Base-by-base conservation (phyloP, 2,888 invertebrate genomes). In the Nasonovia ribisnigri region DNA sequence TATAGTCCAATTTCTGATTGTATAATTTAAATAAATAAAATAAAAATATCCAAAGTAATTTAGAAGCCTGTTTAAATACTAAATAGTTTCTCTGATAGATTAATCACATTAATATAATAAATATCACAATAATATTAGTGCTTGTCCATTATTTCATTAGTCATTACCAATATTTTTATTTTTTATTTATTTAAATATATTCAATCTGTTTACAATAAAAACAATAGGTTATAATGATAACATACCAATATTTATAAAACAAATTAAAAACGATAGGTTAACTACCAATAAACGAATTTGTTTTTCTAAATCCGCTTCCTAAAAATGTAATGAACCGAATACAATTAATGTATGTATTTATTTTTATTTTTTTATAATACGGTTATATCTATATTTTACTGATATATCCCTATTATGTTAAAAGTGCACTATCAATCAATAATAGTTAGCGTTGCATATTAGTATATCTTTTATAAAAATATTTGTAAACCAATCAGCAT, bases 1-100 rank as follows among this genome's bases (percentile, higher is more conserved):
- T 60, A 89, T 60, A 60, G 60, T 89, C 60, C 16, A 46, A 67
- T 60, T 89, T 89, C 43, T 89, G 60, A 46, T n/a, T 46, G 60
- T n/a, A n/a, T 36, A 89, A 46, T 46, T 60, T 67, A 89, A 89
- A 43, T 43, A 57, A 57, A 57, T 57, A 24, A 43, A 88, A 89
- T 60, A 43, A 20, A 60, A 67, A 89, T 60, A 60, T 29, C 29
- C n/a, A 20, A 29, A 60, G 89, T 88, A 89, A 89, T 60, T 89
- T 89, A 60, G 3, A 89, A 89, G n/a, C n/a, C 46, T 46, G 10
- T 67, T 89, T 60, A 29, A 43, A 54, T 88, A 26, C 13, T 60
- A 89, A 20, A 60, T 89, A 60, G 16, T 60, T 43, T n/a, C 16
- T 89, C n/a, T 60, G n/a, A 36, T 20, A 77, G 36, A 36, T 36